These are phyloP conservation scores for Dasyprocta punctata DNA, from an alignment of 2,113 vertebrate genomes.

Conservation along the genomic window DNA sequence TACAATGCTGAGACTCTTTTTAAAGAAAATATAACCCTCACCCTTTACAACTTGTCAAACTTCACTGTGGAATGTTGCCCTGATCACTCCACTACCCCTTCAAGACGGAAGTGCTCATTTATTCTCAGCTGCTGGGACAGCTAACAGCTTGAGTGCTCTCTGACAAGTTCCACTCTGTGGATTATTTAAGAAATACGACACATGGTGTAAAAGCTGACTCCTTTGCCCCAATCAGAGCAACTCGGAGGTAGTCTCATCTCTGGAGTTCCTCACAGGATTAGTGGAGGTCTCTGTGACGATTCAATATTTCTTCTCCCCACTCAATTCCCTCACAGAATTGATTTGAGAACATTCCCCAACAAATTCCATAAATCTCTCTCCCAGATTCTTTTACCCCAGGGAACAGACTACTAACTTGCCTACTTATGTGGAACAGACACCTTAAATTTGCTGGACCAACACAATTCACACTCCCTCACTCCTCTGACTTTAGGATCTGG, in stretches of 20 bases:
- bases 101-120: background rate
- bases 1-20: background rate
- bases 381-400: background rate
- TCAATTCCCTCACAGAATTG: background rate
- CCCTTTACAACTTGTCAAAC: background rate
- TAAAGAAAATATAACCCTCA: background rate
- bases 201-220: background rate
- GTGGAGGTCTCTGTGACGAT: background rate
- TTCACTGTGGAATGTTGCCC: background rate
- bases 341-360: background rate
- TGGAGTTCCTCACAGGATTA: background rate
- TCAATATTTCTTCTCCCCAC: background rate
- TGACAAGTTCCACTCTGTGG: background rate
- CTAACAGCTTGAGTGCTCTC: background rate
- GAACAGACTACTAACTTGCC: background rate
- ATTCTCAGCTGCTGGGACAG: background rate
- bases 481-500: background rate
- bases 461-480: background rate
- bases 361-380: background rate
- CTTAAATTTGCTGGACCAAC: background rate
- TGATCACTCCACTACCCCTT: background rate
- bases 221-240: background rate
- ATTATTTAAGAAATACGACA: background rate
- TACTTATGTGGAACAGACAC: rapidly evolving
- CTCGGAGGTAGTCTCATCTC: background rate